phyloP scores from a whole-genome alignment of 2,113 vertebrate genomes.

The Hydrochoerus hydrochaeris region DNA sequence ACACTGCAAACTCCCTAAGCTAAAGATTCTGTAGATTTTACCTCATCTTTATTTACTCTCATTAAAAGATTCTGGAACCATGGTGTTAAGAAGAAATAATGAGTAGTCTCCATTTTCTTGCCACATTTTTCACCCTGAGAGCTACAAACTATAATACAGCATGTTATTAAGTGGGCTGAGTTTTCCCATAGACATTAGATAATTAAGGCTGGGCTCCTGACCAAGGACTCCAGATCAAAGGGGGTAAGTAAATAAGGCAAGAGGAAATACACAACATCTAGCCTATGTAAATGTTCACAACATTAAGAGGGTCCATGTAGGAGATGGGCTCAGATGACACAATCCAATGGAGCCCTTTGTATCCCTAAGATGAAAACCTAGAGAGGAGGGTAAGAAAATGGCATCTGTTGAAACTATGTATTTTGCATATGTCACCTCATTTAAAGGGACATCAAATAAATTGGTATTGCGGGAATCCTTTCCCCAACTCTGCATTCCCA shows the following conservation, averaged over 20 bases:
- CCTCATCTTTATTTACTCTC: neutral
- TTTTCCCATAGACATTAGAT: slow-evolving; percentile 56
- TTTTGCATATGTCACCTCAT: neutral
- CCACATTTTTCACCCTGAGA: neutral
- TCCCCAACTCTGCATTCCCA: neutral
- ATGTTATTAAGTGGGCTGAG: slow-evolving; percentile 48
- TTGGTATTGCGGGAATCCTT: neutral
- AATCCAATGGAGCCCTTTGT: neutral
- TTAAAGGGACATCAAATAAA: neutral
- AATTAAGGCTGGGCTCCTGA: slow-evolving; percentile 37
- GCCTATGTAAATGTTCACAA: neutral
- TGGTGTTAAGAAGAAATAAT: slow-evolving; percentile 49
- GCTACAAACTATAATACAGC: slow-evolving; percentile 16
- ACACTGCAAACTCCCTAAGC: neutral
- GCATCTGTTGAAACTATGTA: neutral
- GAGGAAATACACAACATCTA: neutral
- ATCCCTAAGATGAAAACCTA: neutral
- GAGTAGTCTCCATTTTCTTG: slow-evolving; percentile 43
- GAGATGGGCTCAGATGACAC: neutral
- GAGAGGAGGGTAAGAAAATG: neutral
- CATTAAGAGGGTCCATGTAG: neutral
- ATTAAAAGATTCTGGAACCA: slow-evolving; percentile 36
- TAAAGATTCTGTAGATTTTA: slow-evolving; percentile 32
- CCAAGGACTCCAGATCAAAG: slow-evolving; percentile 46
- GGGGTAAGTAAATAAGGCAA: slow-evolving; percentile 42